These are phyloP conservation scores for Sabatieria punctata DNA, from an alignment of 2,888 invertebrate genomes.

Conservation along the genomic window DNA sequence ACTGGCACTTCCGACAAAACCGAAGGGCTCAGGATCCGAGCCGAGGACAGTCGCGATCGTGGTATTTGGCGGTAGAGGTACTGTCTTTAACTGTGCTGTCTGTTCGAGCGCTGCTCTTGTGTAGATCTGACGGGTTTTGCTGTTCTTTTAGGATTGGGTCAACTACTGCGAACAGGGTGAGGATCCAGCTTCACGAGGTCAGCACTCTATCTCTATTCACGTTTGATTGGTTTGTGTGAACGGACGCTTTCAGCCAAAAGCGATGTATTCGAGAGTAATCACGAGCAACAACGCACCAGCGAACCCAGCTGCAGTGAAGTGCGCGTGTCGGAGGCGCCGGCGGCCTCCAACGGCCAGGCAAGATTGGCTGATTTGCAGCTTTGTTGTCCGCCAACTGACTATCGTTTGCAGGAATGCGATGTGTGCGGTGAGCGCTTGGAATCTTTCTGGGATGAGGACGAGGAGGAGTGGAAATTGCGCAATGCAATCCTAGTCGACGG, in stretches of 20 bases:
- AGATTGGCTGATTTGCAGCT: too few relatives aligned
- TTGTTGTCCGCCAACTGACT: too few relatives aligned
- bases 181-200: constrained; percentile 6
- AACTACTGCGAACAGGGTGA: constrained; percentile 13
- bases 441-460: constrained; percentile 87
- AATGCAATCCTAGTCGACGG: constrained; percentile 45
- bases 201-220: constrained; percentile 6
- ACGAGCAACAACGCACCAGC: not conserved
- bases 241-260: constrained; percentile 12
- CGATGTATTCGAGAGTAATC: constrained; percentile 10
- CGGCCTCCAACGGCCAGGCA: not conserved
- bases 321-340: not conserved
- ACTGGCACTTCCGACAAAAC: constrained; percentile 96
- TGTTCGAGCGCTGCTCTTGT: not conserved
- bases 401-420: constrained; percentile 47
- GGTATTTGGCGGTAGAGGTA: constrained; percentile 59
- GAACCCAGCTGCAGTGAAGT: not conserved
- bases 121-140: not conserved
- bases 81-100: constrained; percentile 6
- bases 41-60: constrained; percentile 53
- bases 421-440: constrained; percentile 84
- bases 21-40: constrained; percentile 60
- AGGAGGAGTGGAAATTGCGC: constrained; percentile 86
- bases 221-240: not conserved
- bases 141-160: constrained; percentile 14